Evolutionary conservation across 1,140 invertebrate genomes (phyloP).

Genomic region (Leptinotarsa lineolata): DNA sequence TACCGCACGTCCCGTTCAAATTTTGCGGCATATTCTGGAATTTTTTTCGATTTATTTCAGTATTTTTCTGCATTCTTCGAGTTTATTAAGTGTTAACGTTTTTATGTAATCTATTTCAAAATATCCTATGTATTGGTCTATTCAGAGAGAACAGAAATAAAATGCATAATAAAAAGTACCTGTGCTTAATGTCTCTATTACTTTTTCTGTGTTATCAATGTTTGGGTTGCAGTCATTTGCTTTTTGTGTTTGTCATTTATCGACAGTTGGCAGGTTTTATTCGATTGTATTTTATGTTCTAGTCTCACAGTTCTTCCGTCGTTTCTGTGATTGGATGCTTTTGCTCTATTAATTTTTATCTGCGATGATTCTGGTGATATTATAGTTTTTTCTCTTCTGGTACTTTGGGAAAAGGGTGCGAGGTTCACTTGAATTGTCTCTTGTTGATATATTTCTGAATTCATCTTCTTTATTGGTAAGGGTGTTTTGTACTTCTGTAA

Average conservation of each 20-base stretch:
- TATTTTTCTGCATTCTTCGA: slow-evolving; percentile 10
- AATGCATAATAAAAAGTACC: background rate
- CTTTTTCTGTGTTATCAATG: slow-evolving; percentile 11
- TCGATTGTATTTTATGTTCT: slow-evolving; percentile 7
- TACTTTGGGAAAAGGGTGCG: background rate
- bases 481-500: slow-evolving; percentile 10
- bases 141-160: background rate
- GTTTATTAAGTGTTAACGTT: slow-evolving; percentile 1
- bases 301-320: background rate
- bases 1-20: no score
- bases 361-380: slow-evolving; percentile 1
- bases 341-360: background rate
- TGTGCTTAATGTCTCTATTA: slow-evolving; percentile 9
- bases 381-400: slow-evolving; percentile 5
- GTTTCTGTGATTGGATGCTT: slow-evolving; percentile 1
- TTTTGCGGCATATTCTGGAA: background rate
- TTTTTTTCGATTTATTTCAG: no score
- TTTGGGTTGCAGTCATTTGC: background rate
- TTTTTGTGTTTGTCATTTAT: background rate
- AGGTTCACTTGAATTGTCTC: slow-evolving; percentile 12
- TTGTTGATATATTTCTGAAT: slow-evolving; percentile 8
- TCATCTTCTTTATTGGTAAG: slow-evolving; percentile 4
- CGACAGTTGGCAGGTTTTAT: slow-evolving; percentile 12
- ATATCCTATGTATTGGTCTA: slow-evolving; percentile 14
- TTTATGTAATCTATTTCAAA: slow-evolving; percentile 8